Evolutionary conservation across 2,888 invertebrate genomes (phyloP).

Genomic region (Deroplatys truncata): DNA sequence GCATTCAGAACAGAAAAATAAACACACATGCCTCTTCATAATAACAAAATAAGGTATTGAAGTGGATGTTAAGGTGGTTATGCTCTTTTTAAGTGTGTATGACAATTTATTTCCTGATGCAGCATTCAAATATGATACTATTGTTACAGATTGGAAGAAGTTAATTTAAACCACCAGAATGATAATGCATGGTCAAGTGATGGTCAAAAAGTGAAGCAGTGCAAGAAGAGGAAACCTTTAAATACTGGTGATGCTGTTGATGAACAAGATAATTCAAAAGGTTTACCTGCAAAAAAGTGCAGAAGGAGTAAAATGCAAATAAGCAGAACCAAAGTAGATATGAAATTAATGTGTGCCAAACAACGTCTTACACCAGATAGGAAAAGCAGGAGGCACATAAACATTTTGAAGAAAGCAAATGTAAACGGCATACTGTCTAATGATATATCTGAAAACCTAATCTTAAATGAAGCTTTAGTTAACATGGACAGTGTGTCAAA

Average conservation of each 20-base stretch:
- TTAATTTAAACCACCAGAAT: neutral
- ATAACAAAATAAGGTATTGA: too few relatives aligned
- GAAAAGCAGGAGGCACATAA: neutral
- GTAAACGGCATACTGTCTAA: neutral
- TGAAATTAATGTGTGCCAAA: neutral
- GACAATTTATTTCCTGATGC: too few relatives aligned
- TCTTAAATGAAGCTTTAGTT: neutral
- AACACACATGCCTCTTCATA: too few relatives aligned
- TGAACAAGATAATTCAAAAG: neutral
- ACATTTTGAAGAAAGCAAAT: neutral
- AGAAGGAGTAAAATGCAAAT: neutral
- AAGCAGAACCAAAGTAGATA: neutral
- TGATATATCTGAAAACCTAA: neutral
- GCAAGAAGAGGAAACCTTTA: neutral
- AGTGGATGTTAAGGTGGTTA: too few relatives aligned
- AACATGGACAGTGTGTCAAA: neutral
- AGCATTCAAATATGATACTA: neutral
- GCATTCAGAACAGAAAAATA: too few relatives aligned
- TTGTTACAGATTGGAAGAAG: neutral
- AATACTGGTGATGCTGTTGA: neutral
- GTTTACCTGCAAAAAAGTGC: neutral
- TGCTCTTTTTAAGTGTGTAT: too few relatives aligned
- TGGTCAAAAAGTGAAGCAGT: neutral
- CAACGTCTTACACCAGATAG: neutral
- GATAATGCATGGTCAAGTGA: neutral